Evolutionary conservation across 2,888 invertebrate genomes (phyloP), one percentile per base, ranked within the genome.

Genomic region (Glyphotaelius pellucidus): DNA sequence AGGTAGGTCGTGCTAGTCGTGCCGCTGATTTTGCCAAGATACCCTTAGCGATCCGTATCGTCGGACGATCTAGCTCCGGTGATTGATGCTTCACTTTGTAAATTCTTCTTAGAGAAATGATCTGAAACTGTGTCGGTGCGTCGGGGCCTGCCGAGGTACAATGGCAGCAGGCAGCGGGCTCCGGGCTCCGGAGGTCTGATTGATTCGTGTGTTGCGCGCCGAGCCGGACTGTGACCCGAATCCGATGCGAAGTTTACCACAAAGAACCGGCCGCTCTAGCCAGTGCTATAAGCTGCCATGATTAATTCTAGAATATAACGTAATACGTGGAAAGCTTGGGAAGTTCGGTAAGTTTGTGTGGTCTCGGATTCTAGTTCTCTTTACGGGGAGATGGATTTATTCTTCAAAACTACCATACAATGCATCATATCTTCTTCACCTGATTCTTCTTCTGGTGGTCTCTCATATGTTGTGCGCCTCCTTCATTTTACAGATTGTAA

Each of bases 111-210:
- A 47, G 86, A 86, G 86, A 85, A 67, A 67, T 67, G 67, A 67
- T 67, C 67, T n/a, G 67, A 67, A 67, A 86, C 38, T 86, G 83
- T 32, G 83, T 83, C 83, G 86, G 86, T 47, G 86, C 86, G 85
- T 85, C 32, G 52, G 52, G 52, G 52, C 52, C 52, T 52, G 19
- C 19, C 52, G 25, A n/a, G 67, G 67, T 67, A 67, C 67, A 67
- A 67, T 67, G 67, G 67, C 67, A 67, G 19, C 67, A 25, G 67
- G 19, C 67, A 25, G 7, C 67, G 67, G 67, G 67, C 67, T 19
- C 81, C 83, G 83, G 32, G 35, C 19, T 35, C 19, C 83, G 9
- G 35, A 32, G 83, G 32, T 83, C 83, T 83, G 83, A 83, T 83
- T 83, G 83, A 83, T 83, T 83, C 83, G 83, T 83, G 83, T 83